A percentile compares a stretch with the other conserved stretches of the same genome.
phyloP scores from a whole-genome alignment of 1,140 invertebrate species.

The Drosophila subobscura region DNA sequence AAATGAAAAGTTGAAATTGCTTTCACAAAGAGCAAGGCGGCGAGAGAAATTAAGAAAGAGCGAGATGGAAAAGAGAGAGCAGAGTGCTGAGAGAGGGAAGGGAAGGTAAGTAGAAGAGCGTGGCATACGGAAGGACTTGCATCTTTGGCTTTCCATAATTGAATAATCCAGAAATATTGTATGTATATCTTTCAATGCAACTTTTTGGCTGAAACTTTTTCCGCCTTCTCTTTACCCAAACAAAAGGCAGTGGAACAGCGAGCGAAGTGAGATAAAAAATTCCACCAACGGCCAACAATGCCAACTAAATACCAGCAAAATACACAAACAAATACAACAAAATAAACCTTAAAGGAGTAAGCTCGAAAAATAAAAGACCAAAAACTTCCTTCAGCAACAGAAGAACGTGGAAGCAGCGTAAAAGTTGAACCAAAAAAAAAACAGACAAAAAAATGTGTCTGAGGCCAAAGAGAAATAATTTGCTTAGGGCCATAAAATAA shows the following conservation, averaged over 20 bases:
- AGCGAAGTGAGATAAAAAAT: constrained; percentile 19
- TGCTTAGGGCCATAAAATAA: constrained; percentile 75
- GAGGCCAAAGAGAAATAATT: constrained; percentile 66
- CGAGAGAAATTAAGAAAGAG: constrained; percentile 13
- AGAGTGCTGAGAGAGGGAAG: background rate
- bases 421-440: constrained; percentile 63
- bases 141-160: constrained; percentile 33
- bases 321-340: constrained; percentile 8
- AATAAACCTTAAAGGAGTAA: constrained; percentile 37
- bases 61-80: constrained; percentile 1
- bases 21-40: too few relatives aligned
- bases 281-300: background rate
- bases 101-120: background rate
- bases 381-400: constrained; percentile 15
- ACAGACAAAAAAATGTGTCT: constrained; percentile 11
- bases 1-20: constrained; percentile 34
- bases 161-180: constrained; percentile 46
- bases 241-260: constrained; percentile 11
- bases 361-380: constrained; percentile 60
- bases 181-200: constrained; percentile 20
- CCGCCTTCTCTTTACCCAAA: background rate
- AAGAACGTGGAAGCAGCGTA: constrained; percentile 20
- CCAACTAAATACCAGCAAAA: constrained; percentile 14
- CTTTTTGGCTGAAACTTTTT: constrained; percentile 30
- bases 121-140: constrained; percentile 1